Conservation (phyloP, 2,113 vertebrate species). For the Hydrolagus affinis region DNA sequence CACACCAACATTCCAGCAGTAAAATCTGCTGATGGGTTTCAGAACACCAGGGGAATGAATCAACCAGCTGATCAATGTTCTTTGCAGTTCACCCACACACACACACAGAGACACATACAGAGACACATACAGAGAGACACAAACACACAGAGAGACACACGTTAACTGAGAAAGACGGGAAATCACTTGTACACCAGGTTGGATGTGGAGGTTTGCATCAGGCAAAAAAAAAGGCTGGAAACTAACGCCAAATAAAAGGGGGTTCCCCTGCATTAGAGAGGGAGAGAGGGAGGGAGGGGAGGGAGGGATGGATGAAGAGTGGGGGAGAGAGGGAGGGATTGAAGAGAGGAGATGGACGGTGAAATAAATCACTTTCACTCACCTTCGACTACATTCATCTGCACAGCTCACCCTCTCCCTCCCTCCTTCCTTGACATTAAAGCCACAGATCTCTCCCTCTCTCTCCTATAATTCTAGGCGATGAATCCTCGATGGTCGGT, state of each 20-base stretch:
- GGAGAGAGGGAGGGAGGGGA: neutral
- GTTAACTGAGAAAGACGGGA: no score
- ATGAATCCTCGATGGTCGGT: no score
- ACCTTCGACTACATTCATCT: no score
- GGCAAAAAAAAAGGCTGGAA: no score
- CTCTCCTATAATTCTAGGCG: no score
- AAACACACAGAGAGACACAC: neutral
- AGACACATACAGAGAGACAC: neutral
- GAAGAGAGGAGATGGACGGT: neutral
- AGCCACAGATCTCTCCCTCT: no score
- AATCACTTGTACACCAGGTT: no score
- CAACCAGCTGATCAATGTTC: neutral
- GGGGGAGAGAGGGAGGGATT: neutral
- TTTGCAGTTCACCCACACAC: neutral
- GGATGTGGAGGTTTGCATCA: no score
- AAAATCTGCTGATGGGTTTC: no score
- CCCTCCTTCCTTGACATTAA: no score
- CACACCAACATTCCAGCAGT: neutral
- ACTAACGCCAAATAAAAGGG: no score
- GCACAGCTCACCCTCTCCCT: no score
- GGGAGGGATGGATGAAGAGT: neutral
- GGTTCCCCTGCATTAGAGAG: neutral
- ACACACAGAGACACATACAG: neutral
- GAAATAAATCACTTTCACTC: neutral
- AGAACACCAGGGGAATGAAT: neutral